Conservation (phyloP, 1,140 invertebrate genomes). For the Lordiphosa collinella region DNA sequence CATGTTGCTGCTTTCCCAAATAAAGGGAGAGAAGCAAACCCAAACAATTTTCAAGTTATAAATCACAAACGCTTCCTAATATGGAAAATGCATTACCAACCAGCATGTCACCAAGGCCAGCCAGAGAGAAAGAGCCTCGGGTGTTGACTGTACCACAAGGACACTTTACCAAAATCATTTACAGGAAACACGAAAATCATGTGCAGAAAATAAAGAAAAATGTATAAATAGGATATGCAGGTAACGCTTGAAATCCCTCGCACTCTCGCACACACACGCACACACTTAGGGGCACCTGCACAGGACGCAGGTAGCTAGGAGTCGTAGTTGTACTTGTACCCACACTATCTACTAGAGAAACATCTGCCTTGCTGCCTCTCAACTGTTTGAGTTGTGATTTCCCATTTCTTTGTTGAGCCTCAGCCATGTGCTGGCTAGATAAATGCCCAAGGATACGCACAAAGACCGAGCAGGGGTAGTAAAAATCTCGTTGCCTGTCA, state of each 20-base stretch:
- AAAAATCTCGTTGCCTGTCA: slow-evolving; percentile 45
- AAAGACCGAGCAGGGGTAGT: not conserved
- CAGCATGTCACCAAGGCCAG: slow-evolving; percentile 1
- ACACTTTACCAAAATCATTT: slow-evolving; percentile 31
- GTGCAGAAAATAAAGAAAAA: slow-evolving; percentile 51
- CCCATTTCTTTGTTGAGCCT: slow-evolving; percentile 55
- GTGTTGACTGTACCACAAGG: slow-evolving; percentile 65
- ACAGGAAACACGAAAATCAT: slow-evolving; percentile 63
- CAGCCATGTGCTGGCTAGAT: slow-evolving; percentile 40
- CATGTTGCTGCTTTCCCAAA: slow-evolving; percentile 11
- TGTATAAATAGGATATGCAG: slow-evolving; percentile 66
- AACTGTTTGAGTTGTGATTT: slow-evolving; percentile 54
- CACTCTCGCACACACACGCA: slow-evolving; percentile 8
- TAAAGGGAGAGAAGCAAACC: slow-evolving; percentile 1
- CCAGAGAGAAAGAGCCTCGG: slow-evolving; percentile 18
- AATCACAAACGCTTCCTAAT: slow-evolving; percentile 25
- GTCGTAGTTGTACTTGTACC: slow-evolving; percentile 2
- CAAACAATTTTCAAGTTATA: slow-evolving; percentile 34
- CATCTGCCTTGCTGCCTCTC: slow-evolving; percentile 45
- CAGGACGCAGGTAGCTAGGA: slow-evolving; percentile 51
- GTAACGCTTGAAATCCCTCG: slow-evolving; percentile 31
- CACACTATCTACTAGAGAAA: slow-evolving; percentile 48
- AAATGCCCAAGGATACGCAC: slow-evolving; percentile 32
- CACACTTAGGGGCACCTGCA: slow-evolving; percentile 44
- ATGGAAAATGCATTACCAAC: slow-evolving; percentile 8